Conservation (phyloP, 53 echinoderm and acorn worm genomes). For the Holothuria scabra region DNA sequence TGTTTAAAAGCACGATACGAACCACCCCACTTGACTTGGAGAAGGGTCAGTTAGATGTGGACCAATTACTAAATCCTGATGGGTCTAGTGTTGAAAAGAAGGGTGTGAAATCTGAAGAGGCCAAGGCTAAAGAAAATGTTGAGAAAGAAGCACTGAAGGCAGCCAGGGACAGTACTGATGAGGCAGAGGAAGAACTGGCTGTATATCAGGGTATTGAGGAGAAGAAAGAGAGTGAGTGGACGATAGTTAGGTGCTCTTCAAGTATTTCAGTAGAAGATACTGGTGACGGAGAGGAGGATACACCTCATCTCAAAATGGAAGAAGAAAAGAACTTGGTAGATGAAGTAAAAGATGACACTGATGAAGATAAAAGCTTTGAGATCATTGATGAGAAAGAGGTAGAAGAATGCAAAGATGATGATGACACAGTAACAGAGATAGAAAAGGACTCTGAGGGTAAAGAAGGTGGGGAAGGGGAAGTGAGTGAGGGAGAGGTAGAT, state of each 20-base stretch:
- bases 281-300: neutral
- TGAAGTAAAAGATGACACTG: slow-evolving; percentile 7
- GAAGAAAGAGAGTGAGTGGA: slow-evolving; percentile 29
- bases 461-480: neutral
- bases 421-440: neutral
- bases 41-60: slow-evolving; percentile 10
- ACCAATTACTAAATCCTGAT: slow-evolving; percentile 27
- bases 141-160: slow-evolving; percentile 45
- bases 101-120: slow-evolving; percentile 2
- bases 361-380: slow-evolving; percentile 29
- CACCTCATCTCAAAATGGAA: neutral
- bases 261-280: neutral
- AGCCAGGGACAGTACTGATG: slow-evolving; percentile 2
- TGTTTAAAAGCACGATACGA: slow-evolving; percentile 34
- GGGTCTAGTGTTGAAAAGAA: neutral
- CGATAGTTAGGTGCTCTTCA: slow-evolving; percentile 21
- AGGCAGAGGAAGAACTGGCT: slow-evolving; percentile 7
- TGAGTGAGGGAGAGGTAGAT: no score
- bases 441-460: neutral
- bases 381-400: slow-evolving; percentile 24
- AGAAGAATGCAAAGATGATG: neutral
- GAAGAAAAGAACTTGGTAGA: neutral
- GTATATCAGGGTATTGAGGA: slow-evolving; percentile 8
- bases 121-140: neutral
- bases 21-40: slow-evolving; percentile 34